phyloP scores from a whole-genome alignment of 2,113 vertebrate species.

The Psilopsiagon aurifrons region DNA sequence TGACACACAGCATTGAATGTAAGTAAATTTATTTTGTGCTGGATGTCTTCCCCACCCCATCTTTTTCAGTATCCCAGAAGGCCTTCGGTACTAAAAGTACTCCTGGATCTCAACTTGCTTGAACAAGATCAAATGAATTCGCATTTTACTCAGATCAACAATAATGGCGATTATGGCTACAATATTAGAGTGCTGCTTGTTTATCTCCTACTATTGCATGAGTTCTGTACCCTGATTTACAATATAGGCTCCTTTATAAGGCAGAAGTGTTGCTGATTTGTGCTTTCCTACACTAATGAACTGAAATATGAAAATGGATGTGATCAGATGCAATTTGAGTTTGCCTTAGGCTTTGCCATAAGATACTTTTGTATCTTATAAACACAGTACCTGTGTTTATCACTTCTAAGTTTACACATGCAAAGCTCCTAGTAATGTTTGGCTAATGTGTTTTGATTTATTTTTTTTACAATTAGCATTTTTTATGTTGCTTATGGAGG shows the following conservation, averaged over 20 bases:
- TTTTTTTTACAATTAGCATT: not conserved
- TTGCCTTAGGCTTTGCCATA: not conserved
- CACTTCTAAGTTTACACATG: not conserved
- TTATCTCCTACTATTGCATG: not conserved
- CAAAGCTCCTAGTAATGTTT: not conserved
- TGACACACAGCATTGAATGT: not conserved
- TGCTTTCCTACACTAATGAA: not conserved
- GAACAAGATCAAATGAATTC: not conserved
- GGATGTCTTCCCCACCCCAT: not conserved
- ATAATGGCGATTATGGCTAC: not conserved
- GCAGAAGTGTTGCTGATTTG: not conserved
- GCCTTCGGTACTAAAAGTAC: not conserved
- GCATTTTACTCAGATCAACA: not conserved
- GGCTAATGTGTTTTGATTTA: not conserved
- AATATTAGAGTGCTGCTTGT: not conserved
- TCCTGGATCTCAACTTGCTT: not conserved
- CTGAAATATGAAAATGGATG: not conserved
- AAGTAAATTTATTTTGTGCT: not conserved
- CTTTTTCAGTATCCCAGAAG: not conserved
- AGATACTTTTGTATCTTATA: not conserved
- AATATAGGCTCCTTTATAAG: not conserved
- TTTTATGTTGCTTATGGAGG: not conserved
- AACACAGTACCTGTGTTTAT: not conserved
- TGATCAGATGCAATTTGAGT: not conserved
- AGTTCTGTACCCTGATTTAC: conserved; percentile 39